These are phyloP conservation scores for Trichopria drosophilae DNA, from an alignment of 2,888 invertebrate genomes.

Conservation along the genomic window DNA sequence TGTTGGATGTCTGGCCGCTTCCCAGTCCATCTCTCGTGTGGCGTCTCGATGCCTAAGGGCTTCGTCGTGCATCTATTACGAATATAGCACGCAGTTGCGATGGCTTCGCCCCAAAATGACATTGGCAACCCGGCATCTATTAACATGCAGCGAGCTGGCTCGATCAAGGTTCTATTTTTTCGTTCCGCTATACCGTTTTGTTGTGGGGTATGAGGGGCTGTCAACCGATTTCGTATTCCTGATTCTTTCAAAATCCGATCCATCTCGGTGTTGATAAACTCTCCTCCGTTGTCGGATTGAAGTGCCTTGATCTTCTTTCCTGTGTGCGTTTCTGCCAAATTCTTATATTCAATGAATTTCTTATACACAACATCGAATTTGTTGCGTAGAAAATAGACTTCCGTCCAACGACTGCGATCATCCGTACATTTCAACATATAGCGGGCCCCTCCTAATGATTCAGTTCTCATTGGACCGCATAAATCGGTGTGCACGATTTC, in stretches of 20 bases:
- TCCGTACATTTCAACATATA: not conserved
- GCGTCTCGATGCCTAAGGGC: slow-evolving; percentile 3
- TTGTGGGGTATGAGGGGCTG: slow-evolving; percentile 8
- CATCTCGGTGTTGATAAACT: too few species aligned
- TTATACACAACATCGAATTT: slow-evolving; percentile 30
- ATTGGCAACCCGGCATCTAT: slow-evolving; percentile 12
- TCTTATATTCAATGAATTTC: slow-evolving; percentile 31
- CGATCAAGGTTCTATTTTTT: slow-evolving; percentile 38
- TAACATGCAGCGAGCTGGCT: slow-evolving; percentile 29
- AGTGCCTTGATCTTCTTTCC: slow-evolving; percentile 30
- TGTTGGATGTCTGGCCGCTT: not conserved
- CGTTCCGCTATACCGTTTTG: slow-evolving; percentile 40
- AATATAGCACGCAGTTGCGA: too few species aligned
- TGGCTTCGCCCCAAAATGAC: too few species aligned
- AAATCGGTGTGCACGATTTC: not conserved
- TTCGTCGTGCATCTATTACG: slow-evolving; percentile 19
- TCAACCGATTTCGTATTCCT: too few species aligned
- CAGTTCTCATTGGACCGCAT: not conserved
- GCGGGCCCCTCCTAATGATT: not conserved
- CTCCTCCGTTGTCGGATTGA: slow-evolving; percentile 28
- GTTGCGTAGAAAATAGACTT: slow-evolving; percentile 13
- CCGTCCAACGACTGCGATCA: not conserved
- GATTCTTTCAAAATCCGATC: too few species aligned
- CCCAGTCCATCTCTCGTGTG: slow-evolving; percentile 11
- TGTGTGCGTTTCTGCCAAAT: slow-evolving; percentile 28